These are phyloP conservation scores for Protonemura montana DNA, from an alignment of 2,888 invertebrate species.

Conservation along the genomic window DNA sequence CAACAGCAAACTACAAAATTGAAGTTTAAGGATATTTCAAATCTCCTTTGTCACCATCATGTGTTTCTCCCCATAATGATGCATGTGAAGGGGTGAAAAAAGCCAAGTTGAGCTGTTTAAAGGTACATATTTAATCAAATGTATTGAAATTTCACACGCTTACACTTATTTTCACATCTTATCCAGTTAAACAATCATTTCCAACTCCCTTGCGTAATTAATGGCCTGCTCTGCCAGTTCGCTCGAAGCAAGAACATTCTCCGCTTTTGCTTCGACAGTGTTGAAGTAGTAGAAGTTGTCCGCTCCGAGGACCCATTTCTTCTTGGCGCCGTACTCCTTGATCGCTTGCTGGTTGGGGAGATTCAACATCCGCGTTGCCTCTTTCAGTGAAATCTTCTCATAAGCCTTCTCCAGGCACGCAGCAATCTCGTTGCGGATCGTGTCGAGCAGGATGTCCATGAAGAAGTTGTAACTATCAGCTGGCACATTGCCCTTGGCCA, in stretches of 20 bases:
- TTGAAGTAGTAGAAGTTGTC: constrained; percentile 85
- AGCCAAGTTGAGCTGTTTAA: neutral
- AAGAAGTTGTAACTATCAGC: constrained; percentile 95
- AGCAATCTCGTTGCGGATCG: constrained; percentile 95
- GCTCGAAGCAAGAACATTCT: constrained; percentile 84
- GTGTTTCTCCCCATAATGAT: too few species aligned
- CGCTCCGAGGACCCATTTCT: constrained; percentile 81
- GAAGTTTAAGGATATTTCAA: neutral
- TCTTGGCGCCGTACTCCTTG: constrained; percentile 81
- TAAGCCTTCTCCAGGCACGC: constrained; percentile 97
- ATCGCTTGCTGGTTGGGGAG: constrained; percentile 79
- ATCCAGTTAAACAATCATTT: constrained; percentile 91
- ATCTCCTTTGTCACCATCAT: neutral
- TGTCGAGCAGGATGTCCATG: constrained; percentile 94
- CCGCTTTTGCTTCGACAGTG: constrained; percentile 74
- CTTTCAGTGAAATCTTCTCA: constrained; percentile 83
- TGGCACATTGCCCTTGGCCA: constrained; percentile 94
- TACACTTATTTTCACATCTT: neutral
- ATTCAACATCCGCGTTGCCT: constrained; percentile 90
- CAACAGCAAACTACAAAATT: constrained; percentile 40
- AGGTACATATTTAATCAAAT: neutral
- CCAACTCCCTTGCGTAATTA: constrained; percentile 96
- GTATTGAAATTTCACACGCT: neutral
- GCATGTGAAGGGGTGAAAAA: neutral
- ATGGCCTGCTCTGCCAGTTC: constrained; percentile 94